Base-by-base conservation (phyloP, 2,888 invertebrate genomes). In the Helicoverpa assulta region DNA sequence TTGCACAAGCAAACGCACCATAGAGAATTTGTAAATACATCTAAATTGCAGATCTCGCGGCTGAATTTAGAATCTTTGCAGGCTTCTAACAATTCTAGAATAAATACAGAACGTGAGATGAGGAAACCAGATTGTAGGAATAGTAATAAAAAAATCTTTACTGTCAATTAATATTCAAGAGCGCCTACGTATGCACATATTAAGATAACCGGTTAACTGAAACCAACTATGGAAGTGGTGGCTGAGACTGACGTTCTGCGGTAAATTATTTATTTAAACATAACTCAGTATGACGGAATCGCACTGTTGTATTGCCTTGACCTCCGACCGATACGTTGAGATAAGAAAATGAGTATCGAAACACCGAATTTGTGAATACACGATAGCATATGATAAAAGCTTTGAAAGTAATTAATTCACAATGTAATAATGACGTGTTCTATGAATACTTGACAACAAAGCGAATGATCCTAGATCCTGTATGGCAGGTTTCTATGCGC, bases 161-260 rank as follows among this genome's bases (percentile, higher is more conserved):
- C 40, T 40, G 10, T 40, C 50, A 67, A 78, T 78, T 81, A 78
- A 63, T 65, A 78, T 81, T 73, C 81, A 78, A 73, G 65, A 70
- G 54, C 63, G 33, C 68, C 62, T 69, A 67, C 43, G 58, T 72
- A 61, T 68, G 74, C 52, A 70, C 74, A 68, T 70, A 73, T 53
- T 73, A 58, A 63, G 52, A 61, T 63, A 78, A 81, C 78, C 63
- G 73, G 73, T 81, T 66, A 12, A 40, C 68, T 66, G 68, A 72
- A 78, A 57, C 63, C 10, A 29, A 12, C 63, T 66, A 18, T 29
- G 54, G n/a, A 33, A 33, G 29, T 37, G 43, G 50, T 61, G 29
- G 54, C 57, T 37, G 26, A 40, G n/a, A 8, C 50, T 51, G 43
- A 26, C 29, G 53, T 21, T 26, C 19, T 56, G 56, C 65, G 47